These are phyloP conservation scores for Phlogophora meticulosa DNA, from an alignment of 2,888 invertebrate genomes.

Conservation along the genomic window DNA sequence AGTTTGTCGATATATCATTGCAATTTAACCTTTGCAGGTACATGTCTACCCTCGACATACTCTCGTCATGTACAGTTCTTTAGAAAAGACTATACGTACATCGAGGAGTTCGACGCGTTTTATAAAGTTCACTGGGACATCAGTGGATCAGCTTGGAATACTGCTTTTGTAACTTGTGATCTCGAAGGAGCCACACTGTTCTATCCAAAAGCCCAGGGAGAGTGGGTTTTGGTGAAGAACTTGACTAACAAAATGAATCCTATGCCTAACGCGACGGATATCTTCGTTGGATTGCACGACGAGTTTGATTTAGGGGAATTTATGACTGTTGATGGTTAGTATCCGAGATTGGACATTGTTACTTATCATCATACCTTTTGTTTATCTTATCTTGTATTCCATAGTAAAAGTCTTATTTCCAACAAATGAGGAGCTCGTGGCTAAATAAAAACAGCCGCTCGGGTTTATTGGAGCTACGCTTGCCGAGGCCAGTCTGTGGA, in stretches of 20 bases:
- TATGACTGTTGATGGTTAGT: slow-evolving; percentile 76
- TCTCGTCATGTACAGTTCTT: slow-evolving; percentile 68
- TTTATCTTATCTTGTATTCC: background rate
- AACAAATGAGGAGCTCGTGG: no score
- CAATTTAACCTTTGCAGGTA: slow-evolving; percentile 49
- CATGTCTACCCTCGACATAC: slow-evolving; percentile 41
- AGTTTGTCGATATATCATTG: background rate
- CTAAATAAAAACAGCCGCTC: no score
- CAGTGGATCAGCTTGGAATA: slow-evolving; percentile 63
- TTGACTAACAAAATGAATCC: slow-evolving; percentile 51
- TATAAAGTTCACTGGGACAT: slow-evolving; percentile 74
- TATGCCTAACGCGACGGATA: slow-evolving; percentile 64
- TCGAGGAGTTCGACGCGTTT: slow-evolving; percentile 71
- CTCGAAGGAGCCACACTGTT: slow-evolving; percentile 75
- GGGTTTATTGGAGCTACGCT: no score
- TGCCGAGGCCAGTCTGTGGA: no score
- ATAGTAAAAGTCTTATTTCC: no score
- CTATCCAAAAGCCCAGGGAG: slow-evolving; percentile 69
- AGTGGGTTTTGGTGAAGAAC: slow-evolving; percentile 71
- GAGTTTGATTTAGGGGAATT: slow-evolving; percentile 72
- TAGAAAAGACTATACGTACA: slow-evolving; percentile 73
- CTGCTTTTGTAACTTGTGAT: slow-evolving; percentile 71
- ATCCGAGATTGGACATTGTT: background rate
- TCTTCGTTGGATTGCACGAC: slow-evolving; percentile 74
- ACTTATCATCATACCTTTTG: background rate